These are phyloP conservation scores for Drosophila neonasuta DNA, from an alignment of 2,888 invertebrate genomes.

Conservation along the genomic window DNA sequence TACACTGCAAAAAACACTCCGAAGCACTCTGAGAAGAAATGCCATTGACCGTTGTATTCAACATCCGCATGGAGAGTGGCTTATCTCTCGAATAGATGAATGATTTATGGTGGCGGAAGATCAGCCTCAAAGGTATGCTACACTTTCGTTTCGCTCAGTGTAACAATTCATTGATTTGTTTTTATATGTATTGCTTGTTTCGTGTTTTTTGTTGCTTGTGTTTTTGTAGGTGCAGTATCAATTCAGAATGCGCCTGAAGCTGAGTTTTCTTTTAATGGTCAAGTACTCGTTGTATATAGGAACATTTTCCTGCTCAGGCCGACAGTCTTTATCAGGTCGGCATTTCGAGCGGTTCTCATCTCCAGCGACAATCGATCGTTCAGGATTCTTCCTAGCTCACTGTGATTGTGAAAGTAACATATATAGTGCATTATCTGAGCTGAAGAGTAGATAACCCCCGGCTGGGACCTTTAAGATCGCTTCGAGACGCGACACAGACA, in stretches of 20 bases:
- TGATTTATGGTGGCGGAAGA: neutral
- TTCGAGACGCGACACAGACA: slow-evolving; percentile 1
- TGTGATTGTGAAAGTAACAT: neutral
- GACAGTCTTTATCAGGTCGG: slow-evolving; percentile 75
- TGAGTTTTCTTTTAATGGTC: slow-evolving; percentile 33
- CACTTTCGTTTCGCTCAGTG: slow-evolving; percentile 53
- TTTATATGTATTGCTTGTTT: neutral
- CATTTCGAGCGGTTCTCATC: slow-evolving; percentile 58
- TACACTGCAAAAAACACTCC: slow-evolving; percentile 39
- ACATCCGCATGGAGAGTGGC: neutral
- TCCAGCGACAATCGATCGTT: neutral
- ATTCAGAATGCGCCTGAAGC: slow-evolving; percentile 19
- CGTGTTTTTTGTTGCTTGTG: neutral
- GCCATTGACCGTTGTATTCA: slow-evolving; percentile 28
- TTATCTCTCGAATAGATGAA: slow-evolving; percentile 2
- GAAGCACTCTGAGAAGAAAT: neutral
- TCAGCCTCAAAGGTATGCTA: slow-evolving; percentile 41
- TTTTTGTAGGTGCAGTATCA: slow-evolving; percentile 44
- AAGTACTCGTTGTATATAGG: slow-evolving; percentile 37
- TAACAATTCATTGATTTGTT: slow-evolving; percentile 27
- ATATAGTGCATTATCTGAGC: slow-evolving; percentile 25
- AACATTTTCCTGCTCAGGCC: slow-evolving; percentile 44
- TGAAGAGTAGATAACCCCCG: slow-evolving; percentile 36
- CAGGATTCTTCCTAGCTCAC: slow-evolving; percentile 25
- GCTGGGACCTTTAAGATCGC: slow-evolving; percentile 27